Evolutionary conservation across 2,797 vertebrate genomes (phyloP), one percentile per base, ranked within the genome.

Genomic region (Merluccius polli): DNA sequence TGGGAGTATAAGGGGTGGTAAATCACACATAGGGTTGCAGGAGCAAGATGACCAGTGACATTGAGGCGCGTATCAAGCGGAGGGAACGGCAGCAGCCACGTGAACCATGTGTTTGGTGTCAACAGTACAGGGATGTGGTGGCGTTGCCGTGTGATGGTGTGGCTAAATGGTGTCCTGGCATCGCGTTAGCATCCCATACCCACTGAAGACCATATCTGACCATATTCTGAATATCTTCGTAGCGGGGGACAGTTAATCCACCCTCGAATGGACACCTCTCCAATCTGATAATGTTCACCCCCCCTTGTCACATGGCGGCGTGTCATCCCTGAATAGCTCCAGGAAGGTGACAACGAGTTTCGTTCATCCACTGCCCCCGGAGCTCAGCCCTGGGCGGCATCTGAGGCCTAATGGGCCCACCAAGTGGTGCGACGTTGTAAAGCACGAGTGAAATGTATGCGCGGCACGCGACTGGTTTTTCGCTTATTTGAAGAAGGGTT

Each of bases 191-290:
- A 21, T 59, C 52, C 21, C 1, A 59, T 59, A 10, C 52, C 52
- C 52, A 59, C 52, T 59, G 16, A 59, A n/a, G 52, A 59, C 52
- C n/a, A n/a, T 59, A 59, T 59, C 52, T 59, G 52, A 59, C 52
- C 4, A 21, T 59, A 24, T 24, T 59, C 21, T 59, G 52, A 59
- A n/a, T 21, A n/a, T 9, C 52, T 3, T 48, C 44, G 16, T 48
- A 3, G 21, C 6, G 18, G 18, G n/a, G 44, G 44, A 48, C 44
- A 48, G 52, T 59, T 59, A 59, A 59, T 59, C 52, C 52, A n/a
- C 52, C 52, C 52, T 59, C 16, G 52, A 21, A 10, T 59, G n/a
- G 52, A 59, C 52, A 59, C 52, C 52, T 59, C 52, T 59, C 15
- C 52, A 24, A 21, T n/a, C 15, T 59, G 52, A 59, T 59, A 59